Conservation (phyloP, 35 echinoderm and acorn worm genomes). For the Apostichopus californicus region DNA sequence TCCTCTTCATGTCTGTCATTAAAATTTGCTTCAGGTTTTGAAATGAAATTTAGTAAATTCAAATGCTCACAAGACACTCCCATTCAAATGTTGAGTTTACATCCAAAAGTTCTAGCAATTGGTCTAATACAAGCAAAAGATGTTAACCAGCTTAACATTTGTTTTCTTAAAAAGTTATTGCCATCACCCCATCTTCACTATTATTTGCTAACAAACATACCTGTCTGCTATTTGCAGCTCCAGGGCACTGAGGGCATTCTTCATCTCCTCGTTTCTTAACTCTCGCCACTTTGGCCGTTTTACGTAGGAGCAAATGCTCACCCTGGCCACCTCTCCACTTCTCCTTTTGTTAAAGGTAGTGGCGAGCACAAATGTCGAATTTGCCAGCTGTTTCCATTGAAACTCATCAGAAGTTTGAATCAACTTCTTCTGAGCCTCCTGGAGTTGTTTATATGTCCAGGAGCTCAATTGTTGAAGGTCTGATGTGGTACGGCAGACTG, state of each 20-base stretch:
- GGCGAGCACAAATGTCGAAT: neutral
- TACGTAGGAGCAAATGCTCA: neutral
- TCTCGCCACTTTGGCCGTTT: neutral
- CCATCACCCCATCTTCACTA: too few relatives aligned
- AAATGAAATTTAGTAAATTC: neutral
- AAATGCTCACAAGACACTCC: too few relatives aligned
- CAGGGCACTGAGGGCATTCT: too few relatives aligned
- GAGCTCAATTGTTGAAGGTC: too few relatives aligned
- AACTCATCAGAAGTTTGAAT: neutral
- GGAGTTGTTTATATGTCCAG: too few relatives aligned
- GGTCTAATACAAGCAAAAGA: too few relatives aligned
- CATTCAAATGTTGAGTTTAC: neutral
- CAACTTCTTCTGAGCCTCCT: too few relatives aligned
- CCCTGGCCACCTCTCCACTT: neutral
- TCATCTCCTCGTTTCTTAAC: too few relatives aligned
- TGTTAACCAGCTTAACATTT: too few relatives aligned
- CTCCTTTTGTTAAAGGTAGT: slow-evolving; percentile 18
- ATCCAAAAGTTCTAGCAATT: neutral
- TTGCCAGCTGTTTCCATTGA: neutral
- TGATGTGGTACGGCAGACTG: too few relatives aligned
- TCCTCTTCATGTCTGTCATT: too few relatives aligned
- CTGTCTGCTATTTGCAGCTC: neutral
- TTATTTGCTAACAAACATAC: neutral
- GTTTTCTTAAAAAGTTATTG: too few relatives aligned
- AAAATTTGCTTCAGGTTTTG: neutral